phyloP scores from a whole-genome alignment of 1,140 invertebrate genomes.

The Harlomillsia oculata region DNA sequence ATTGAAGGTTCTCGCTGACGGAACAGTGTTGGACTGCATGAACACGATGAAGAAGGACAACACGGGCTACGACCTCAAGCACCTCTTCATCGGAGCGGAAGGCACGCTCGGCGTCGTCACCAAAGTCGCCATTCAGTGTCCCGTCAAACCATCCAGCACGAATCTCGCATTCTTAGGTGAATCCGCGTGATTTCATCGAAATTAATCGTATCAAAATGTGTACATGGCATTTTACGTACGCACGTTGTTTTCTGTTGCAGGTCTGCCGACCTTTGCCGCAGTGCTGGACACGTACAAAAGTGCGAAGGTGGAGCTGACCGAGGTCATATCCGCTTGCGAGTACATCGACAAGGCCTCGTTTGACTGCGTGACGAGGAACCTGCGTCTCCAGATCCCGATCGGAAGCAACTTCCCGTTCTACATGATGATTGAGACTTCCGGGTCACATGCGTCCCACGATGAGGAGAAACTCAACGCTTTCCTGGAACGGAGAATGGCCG shows the following conservation, averaged over 20 bases:
- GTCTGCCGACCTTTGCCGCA: conserved; percentile 60
- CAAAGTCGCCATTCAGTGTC: conserved; percentile 81
- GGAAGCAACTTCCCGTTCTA: conserved; percentile 65
- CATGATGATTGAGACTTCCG: conserved; percentile 80
- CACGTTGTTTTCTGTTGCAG: conserved; percentile 44
- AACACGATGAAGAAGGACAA: conserved; percentile 88
- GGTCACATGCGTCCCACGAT: conserved; percentile 70
- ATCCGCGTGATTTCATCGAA: no score
- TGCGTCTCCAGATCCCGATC: conserved; percentile 54
- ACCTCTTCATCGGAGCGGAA: conserved; percentile 94
- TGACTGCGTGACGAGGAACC: conserved; percentile 48
- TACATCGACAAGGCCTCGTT: conserved; percentile 63
- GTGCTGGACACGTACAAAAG: conserved; percentile 62
- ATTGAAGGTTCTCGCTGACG: conserved; percentile 72
- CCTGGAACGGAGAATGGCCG: conserved; percentile 59
- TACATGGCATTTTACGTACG: no score
- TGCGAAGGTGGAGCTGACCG: conserved; percentile 63
- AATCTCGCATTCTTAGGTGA: conserved; percentile 82
- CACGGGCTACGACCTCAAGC: conserved; percentile 92
- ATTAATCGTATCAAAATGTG: no score
- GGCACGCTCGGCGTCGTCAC: conserved; percentile 93
- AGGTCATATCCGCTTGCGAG: conserved; percentile 81
- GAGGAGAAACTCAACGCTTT: conserved; percentile 75
- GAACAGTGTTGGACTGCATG: conserved; percentile 73
- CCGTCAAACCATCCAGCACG: conserved; percentile 63